A percentile compares a stretch with the other conserved stretches of the same genome.
Evolutionary conservation across 2,113 vertebrate genomes (phyloP).

Genomic region (Crotalus tigris): DNA sequence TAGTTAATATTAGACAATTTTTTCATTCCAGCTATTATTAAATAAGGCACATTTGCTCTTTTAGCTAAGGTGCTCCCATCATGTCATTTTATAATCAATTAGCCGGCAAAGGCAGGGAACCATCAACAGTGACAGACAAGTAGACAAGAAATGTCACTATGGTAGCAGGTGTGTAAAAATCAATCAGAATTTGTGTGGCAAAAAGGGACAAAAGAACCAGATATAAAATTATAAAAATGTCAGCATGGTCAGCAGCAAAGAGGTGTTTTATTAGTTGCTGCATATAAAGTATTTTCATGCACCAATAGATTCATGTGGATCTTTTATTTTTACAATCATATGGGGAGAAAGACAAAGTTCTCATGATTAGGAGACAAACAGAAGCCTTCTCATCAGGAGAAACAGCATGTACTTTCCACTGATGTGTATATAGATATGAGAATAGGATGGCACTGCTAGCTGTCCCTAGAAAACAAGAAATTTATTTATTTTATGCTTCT

Average conservation of each 20-base stretch:
- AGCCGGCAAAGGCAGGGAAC: slow-evolving; percentile 25
- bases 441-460: not conserved
- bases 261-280: not conserved
- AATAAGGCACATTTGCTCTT: slow-evolving; percentile 11
- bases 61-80: not conserved
- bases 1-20: not conserved
- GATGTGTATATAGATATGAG: not conserved
- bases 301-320: not conserved
- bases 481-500: not conserved
- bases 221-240: not conserved
- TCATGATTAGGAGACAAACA: not conserved
- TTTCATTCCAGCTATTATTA: slow-evolving; percentile 7
- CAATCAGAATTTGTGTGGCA: slow-evolving; percentile 27
- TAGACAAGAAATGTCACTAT: not conserved
- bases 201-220: not conserved
- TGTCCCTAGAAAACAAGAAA: not conserved
- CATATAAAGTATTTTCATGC: not conserved
- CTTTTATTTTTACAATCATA: not conserved
- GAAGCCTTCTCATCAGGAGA: not conserved
- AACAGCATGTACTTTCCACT: not conserved
- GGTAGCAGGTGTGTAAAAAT: slow-evolving; percentile 22
- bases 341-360: not conserved
- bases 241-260: not conserved
- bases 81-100: slow-evolving; percentile 14
- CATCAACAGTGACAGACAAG: slow-evolving; percentile 14